Conservation (phyloP, 2,888 invertebrate species). For the Heliconius aoede region DNA sequence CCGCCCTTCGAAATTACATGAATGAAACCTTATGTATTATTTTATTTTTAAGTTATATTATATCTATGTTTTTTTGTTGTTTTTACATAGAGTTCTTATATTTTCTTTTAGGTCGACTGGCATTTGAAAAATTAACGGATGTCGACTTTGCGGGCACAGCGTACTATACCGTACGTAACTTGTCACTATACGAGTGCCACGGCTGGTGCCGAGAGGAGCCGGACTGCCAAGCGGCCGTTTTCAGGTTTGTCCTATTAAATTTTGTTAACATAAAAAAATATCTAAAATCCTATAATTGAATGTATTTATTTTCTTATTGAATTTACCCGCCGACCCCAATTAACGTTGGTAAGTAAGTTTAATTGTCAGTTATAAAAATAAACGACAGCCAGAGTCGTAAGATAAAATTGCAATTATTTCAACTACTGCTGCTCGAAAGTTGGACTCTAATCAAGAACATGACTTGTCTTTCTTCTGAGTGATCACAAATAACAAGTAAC, state of each 20-base stretch:
- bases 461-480: slow-evolving; percentile 70
- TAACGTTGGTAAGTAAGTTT: slow-evolving; percentile 18
- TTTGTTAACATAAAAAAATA: slow-evolving; percentile 1
- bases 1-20: no score
- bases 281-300: slow-evolving; percentile 8
- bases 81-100: neutral
- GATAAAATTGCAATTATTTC: slow-evolving; percentile 40
- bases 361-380: slow-evolving; percentile 14
- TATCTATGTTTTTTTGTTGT: neutral
- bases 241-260: slow-evolving; percentile 79
- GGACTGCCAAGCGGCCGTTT: slow-evolving; percentile 95
- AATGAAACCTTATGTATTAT: neutral
- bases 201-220: slow-evolving; percentile 97
- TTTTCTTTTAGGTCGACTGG: slow-evolving; percentile 88
- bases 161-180: slow-evolving; percentile 95
- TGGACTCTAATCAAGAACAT: slow-evolving; percentile 61
- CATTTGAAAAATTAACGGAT: slow-evolving; percentile 97
- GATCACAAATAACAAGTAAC: slow-evolving; percentile 66
- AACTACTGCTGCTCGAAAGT: slow-evolving; percentile 39
- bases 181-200: slow-evolving; percentile 96
- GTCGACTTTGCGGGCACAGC: slow-evolving; percentile 95
- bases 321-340: neutral
- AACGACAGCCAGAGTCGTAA: slow-evolving; percentile 9
- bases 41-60: no score
- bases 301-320: neutral